phyloP scores from a whole-genome alignment of 2,888 invertebrate genomes.

The Ectemnius continuus region DNA sequence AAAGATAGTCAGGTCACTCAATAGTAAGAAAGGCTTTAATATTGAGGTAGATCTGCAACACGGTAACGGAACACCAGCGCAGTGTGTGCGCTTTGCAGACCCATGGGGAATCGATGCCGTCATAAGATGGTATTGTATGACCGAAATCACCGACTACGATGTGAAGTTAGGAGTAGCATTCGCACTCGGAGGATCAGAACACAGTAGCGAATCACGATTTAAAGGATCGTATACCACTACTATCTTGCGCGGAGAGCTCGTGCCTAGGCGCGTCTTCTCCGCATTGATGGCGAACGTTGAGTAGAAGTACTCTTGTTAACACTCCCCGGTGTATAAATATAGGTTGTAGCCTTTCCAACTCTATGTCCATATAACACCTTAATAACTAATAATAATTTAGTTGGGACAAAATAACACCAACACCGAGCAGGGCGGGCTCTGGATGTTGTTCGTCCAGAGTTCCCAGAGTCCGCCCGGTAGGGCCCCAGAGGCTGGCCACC shows the following conservation, averaged over 20 bases:
- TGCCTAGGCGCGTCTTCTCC: too few relatives aligned
- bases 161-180: constrained; percentile 6
- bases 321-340: too few relatives aligned
- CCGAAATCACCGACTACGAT: background rate
- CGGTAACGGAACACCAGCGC: constrained; percentile 10
- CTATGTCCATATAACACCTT: too few relatives aligned
- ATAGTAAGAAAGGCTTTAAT: constrained; percentile 13
- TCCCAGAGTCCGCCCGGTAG: too few relatives aligned
- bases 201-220: background rate
- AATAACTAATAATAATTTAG: too few relatives aligned
- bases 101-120: constrained; percentile 24
- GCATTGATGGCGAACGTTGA: too few relatives aligned
- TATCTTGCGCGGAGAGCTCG: background rate
- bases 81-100: background rate
- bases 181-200: background rate
- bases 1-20: constrained; percentile 17
- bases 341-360: too few relatives aligned
- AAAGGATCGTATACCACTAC: background rate
- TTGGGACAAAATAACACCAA: too few relatives aligned
- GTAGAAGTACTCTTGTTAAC: too few relatives aligned
- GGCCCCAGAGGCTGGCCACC: too few relatives aligned
- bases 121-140: background rate
- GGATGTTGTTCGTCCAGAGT: too few relatives aligned
- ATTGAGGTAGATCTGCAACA: constrained; percentile 10
- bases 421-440: too few relatives aligned